Percentiles rank a stretch among this genome's conserved stretches.
These are phyloP conservation scores for Valencia hispanica DNA, from an alignment of 2,797 vertebrate genomes.

Conservation along the genomic window DNA sequence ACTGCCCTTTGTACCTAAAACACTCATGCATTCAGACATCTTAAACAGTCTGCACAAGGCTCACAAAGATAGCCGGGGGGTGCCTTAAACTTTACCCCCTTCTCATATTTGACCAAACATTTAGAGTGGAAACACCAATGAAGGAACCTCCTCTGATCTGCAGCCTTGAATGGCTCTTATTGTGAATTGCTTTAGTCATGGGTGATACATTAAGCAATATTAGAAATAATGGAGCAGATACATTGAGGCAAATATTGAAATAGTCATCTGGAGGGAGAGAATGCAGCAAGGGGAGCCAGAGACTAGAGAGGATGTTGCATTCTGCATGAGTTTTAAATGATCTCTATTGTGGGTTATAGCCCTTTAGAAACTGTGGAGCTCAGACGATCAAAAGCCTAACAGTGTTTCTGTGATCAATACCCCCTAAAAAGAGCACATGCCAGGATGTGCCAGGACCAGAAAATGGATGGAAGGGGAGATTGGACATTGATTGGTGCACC, in stretches of 20 bases:
- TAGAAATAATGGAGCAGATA: constrained; percentile 15
- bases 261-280: constrained; percentile 34
- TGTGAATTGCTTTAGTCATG: constrained; percentile 32
- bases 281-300: constrained; percentile 6
- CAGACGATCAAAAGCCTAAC: constrained; percentile 43
- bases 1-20: constrained; percentile 50
- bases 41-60: no score
- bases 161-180: not conserved
- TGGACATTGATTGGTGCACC: constrained; percentile 62
- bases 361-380: constrained; percentile 22
- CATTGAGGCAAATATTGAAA: constrained; percentile 41
- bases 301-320: constrained; percentile 5
- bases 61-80: constrained; percentile 38
- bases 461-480: constrained; percentile 52
- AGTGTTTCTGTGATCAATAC: constrained; percentile 58
- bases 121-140: constrained; percentile 14
- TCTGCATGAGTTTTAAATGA: constrained; percentile 50
- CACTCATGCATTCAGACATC: constrained; percentile 48
- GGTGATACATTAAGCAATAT: constrained; percentile 33
- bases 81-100: constrained; percentile 38
- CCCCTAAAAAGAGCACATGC: constrained; percentile 32
- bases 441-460: constrained; percentile 64
- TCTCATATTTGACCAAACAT: constrained; percentile 17
- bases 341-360: constrained; percentile 20
- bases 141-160: constrained; percentile 22